Evolutionary conservation across 1,140 invertebrate genomes (phyloP).

Genomic region (Trichomalopsis sarcophagae): DNA sequence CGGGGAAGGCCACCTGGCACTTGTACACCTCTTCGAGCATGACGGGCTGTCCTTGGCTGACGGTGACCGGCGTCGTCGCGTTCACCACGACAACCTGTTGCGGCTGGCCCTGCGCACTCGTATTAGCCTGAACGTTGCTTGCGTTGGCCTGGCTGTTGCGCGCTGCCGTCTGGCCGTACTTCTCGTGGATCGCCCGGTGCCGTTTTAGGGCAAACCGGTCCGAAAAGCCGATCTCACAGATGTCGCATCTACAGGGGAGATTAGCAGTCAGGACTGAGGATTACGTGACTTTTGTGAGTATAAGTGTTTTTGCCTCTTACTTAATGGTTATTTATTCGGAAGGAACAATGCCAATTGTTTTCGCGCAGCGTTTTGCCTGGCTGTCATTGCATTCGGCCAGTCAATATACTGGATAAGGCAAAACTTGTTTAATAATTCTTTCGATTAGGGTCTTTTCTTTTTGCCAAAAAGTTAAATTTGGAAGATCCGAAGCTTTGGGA

Average conservation of each 20-base stretch:
- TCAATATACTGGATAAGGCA: not conserved
- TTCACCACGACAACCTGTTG: conserved; percentile 73
- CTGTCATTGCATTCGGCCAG: not conserved
- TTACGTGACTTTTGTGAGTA: conserved; percentile 26
- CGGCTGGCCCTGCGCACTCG: conserved; percentile 64
- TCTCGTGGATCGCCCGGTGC: conserved; percentile 86
- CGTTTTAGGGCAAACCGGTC: conserved; percentile 87
- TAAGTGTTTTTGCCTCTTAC: conserved; percentile 42
- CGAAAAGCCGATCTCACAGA: conserved; percentile 90
- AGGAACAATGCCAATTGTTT: conserved; percentile 43
- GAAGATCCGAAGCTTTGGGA: not conserved
- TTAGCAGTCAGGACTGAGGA: conserved; percentile 39
- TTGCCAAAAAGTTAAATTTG: not conserved
- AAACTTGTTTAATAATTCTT: not conserved
- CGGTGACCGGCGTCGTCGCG: conserved; percentile 70
- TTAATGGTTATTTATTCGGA: conserved; percentile 7
- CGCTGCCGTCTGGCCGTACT: conserved; percentile 79
- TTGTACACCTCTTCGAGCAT: conserved; percentile 75
- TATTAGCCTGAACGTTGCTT: conserved; percentile 67
- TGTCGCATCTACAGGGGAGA: conserved; percentile 81
- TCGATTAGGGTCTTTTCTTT: not conserved
- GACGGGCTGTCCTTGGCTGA: conserved; percentile 71
- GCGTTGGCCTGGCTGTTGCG: conserved; percentile 70
- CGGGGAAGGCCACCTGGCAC: conserved; percentile 75
- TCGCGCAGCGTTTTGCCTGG: not conserved